A percentile compares a stretch with the other conserved stretches of the same genome.
Conservation (phyloP, 2,888 invertebrate species). For the Rhamphomyia laevipes region DNA sequence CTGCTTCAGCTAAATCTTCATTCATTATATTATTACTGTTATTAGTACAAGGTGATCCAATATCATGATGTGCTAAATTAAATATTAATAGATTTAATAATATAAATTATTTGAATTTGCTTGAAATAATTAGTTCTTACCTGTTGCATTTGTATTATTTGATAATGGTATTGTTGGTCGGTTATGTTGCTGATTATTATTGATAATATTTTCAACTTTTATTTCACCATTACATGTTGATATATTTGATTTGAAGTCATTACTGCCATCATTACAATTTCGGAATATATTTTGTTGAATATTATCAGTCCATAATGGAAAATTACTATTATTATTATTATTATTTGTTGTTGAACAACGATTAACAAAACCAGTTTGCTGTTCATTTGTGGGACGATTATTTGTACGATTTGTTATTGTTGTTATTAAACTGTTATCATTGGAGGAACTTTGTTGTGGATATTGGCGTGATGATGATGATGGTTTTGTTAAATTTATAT, state of each 20-base stretch:
- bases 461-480: neutral
- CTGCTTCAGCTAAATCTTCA: slow-evolving; percentile 69
- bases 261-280: neutral
- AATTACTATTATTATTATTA: too few species aligned
- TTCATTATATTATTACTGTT: slow-evolving; percentile 43
- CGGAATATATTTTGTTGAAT: neutral
- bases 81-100: too few species aligned
- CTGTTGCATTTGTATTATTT: neutral
- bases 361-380: too few species aligned
- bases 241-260: neutral
- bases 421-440: slow-evolving; percentile 8
- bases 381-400: too few species aligned
- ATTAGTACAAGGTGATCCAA: neutral
- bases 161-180: neutral
- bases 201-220: neutral
- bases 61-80: neutral
- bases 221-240: neutral
- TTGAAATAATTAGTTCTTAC: too few species aligned
- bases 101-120: too few species aligned
- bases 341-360: too few species aligned
- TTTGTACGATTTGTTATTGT: slow-evolving; percentile 14
- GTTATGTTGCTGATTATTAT: neutral
- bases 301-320: too few species aligned
- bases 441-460: slow-evolving; percentile 8
- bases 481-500: slow-evolving; percentile 6